Evolutionary conservation across 2,113 vertebrate species (phyloP), one percentile per base, ranked within the genome.

Genomic region (Serilophus lunatus): DNA sequence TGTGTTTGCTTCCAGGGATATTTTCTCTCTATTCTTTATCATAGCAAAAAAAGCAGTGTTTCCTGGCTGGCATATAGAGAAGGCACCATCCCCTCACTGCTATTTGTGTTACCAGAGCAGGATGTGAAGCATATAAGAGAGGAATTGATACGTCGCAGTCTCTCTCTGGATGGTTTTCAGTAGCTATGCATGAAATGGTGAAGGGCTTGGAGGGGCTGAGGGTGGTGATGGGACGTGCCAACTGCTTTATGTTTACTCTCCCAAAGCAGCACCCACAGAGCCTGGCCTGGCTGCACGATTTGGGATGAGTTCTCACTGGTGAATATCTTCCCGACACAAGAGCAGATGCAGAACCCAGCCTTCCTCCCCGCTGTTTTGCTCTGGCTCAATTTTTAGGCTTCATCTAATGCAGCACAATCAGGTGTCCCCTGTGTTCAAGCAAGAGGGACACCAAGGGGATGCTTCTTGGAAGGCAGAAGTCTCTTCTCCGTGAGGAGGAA

Each of bases 181-280:
- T 24, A 69, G 24, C 2, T 29, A 2, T 26, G 31, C 0, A 0
- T 54, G 47, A 45, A 31, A 33, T 2, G 3, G 12, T 4, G 2
- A 5, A 3, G 35, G 33, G 38, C 47, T 90, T 2, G 2, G 38
- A 20, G 38, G 38, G 6, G n/a, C 47, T 38, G 44, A 77, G 17
- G 1, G 0, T 17, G 53, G 35, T 1, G 4, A 47, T 29, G 47
- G 28, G 57, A 36, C 28, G 33, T 35, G 51, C n/a, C 60, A 61
- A 2, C 7, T 0, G 0, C 31, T 22, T 24, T 4, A 0, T 0
- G 0, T 20, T 64, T 53, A 24, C 31, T 25, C 59, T 57, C 18
- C 66, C 70, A 56, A 36, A 82, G 47, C 74, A 57, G 36, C 0
- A 0, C 28, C 18, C 12, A 2, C 22, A 18, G 40, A 77, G 18